phyloP scores from a whole-genome alignment of 2,113 vertebrate species.

The Mormoops blainvillei region DNA sequence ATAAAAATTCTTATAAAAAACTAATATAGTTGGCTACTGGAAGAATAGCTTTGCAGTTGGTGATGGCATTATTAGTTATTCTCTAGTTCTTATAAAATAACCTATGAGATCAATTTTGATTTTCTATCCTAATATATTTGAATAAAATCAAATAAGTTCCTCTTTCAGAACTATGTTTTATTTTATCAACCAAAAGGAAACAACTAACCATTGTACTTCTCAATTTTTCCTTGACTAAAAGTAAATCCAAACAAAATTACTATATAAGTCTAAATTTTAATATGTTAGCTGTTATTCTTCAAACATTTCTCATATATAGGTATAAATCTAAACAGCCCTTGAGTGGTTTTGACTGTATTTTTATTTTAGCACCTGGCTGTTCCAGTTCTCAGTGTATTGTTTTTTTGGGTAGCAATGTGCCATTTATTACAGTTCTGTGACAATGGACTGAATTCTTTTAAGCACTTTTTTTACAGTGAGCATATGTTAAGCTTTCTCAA shows the following conservation, averaged over 20 bases:
- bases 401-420: not conserved
- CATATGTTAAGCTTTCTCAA: not conserved
- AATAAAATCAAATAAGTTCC: not conserved
- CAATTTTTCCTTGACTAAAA: not conserved
- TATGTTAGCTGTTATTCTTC: not conserved
- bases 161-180: not conserved
- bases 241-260: not conserved
- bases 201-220: not conserved
- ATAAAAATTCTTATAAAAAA: not conserved
- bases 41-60: not conserved
- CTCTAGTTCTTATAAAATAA: not conserved
- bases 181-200: not conserved
- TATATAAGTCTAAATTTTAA: not conserved
- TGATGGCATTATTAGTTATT: not conserved
- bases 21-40: not conserved
- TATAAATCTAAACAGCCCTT: not conserved
- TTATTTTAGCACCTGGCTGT: not conserved
- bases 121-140: not conserved
- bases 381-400: not conserved
- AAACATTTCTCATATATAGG: not conserved
- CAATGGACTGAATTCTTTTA: not conserved
- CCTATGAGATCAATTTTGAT: not conserved
- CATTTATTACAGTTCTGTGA: not conserved
- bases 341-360: not conserved
- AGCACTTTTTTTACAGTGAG: not conserved